Base-by-base conservation (phyloP, 2,888 invertebrate genomes). In the Ophioninae sp. region DNA sequence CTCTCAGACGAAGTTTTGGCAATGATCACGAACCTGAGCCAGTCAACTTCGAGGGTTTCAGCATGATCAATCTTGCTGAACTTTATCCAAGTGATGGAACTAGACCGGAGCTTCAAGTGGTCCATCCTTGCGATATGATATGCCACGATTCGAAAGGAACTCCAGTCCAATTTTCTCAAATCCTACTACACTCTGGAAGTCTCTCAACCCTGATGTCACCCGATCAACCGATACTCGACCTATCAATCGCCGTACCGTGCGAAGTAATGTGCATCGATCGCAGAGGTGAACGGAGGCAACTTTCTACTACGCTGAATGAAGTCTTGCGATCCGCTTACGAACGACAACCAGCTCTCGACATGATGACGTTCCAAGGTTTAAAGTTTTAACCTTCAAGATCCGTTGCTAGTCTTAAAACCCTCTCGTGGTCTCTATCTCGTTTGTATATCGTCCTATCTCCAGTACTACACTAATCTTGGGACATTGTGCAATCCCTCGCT, bases 61-160 rank as follows among this genome's bases (percentile, higher is more conserved):
- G 84, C 70, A 81, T 86, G 84, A 80, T 85, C 56, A 87, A 88
- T 80, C 85, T 86, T 65, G 85, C 79, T 17, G 86, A 87, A 65
- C 74, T 87, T 37, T 86, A 82, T 76, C 67, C 84, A 67, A 72
- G 82, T 72, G 85, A 87, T 79, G 82, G 86, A 70, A 69, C 69
- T 23, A 39, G 72, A 56, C 37, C 70, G 68, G 85, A 85, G 73
- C 82, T 83, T 23, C 85, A 86, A 77, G 75, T 87, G 23, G 79
- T 84, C 65, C 87, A 87, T 85, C 88, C 86, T 21, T 87, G 88
- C 67, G 87, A 88, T 77, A 86, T 86, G 86, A 79, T 87, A 64
- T 86, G 87, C 77, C 86, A 87, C 65, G 87, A 88, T 76, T 83
- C 84, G 21, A 77, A 82, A 81, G 86, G 83, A 62, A 85, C 82